Conservation (phyloP, 2,888 invertebrate genomes). For the Drosophila neonasuta region DNA sequence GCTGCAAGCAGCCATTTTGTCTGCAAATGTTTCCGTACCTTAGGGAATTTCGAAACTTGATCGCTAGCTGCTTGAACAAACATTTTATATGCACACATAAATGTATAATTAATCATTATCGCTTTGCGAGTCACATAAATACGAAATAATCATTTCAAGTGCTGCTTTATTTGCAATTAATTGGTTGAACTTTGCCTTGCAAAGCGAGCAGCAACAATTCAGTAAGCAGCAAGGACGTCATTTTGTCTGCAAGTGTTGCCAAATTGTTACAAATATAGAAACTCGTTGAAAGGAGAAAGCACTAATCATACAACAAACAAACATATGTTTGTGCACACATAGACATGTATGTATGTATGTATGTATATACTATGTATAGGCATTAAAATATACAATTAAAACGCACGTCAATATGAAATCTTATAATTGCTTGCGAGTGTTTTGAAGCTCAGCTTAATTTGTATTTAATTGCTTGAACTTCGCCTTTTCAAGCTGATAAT, state of each 20-base stretch:
- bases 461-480: slow-evolving; percentile 1
- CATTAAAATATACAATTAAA: neutral
- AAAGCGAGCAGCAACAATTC: neutral
- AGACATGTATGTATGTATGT: neutral
- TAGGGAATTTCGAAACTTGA: neutral
- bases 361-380: neutral
- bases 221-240: neutral
- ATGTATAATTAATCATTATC: too few relatives aligned
- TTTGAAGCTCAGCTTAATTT: neutral
- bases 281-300: neutral
- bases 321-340: too few relatives aligned
- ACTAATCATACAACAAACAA: too few relatives aligned
- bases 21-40: neutral
- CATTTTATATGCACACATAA: too few relatives aligned
- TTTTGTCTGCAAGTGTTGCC: slow-evolving; percentile 1
- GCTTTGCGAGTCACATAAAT: too few relatives aligned
- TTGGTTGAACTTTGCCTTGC: too few relatives aligned
- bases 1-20: neutral
- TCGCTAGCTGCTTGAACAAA: too few relatives aligned
- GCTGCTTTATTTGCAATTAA: too few relatives aligned
- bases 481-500: neutral
- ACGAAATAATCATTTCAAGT: too few relatives aligned
- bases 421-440: slow-evolving; percentile 10
- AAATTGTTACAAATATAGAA: neutral
- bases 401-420: neutral